Evolutionary conservation across 2,797 vertebrate genomes (phyloP).

Genomic region (Rhinophrynus dorsalis): DNA sequence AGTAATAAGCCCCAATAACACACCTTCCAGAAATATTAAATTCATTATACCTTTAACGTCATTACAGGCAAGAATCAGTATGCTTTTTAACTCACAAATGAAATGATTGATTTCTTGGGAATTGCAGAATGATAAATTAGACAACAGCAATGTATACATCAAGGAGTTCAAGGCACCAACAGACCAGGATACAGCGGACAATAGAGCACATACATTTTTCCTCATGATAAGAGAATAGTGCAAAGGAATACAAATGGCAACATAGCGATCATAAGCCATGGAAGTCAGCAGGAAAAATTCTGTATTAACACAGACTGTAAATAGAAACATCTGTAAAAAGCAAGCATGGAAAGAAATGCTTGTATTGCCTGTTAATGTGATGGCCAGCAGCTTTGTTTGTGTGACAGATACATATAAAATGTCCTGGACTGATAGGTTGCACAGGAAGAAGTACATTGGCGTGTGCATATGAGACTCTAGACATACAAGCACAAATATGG

Average conservation of each 20-base stretch:
- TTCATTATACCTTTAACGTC: background rate
- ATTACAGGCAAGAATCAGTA: background rate
- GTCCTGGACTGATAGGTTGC: constrained; percentile 18
- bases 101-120: constrained; percentile 12
- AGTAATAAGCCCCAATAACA: background rate
- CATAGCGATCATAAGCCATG: constrained; percentile 31
- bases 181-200: background rate
- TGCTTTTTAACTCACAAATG: constrained; percentile 13
- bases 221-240: constrained; percentile 10
- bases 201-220: background rate
- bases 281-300: constrained; percentile 7
- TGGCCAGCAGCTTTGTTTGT: background rate
- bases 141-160: background rate
- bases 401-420: background rate
- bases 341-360: background rate
- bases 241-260: constrained; percentile 26
- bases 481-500: background rate
- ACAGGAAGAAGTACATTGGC: constrained; percentile 19
- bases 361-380: background rate
- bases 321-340: background rate
- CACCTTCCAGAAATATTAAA: background rate
- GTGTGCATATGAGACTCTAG: constrained; percentile 1
- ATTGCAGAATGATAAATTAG: constrained; percentile 2
- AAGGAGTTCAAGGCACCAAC: background rate
- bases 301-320: background rate